A percentile compares a stretch with the other conserved stretches of the same genome.
phyloP scores from a whole-genome alignment of 2,888 invertebrate genomes.

The Barypeithes pellucidus region DNA sequence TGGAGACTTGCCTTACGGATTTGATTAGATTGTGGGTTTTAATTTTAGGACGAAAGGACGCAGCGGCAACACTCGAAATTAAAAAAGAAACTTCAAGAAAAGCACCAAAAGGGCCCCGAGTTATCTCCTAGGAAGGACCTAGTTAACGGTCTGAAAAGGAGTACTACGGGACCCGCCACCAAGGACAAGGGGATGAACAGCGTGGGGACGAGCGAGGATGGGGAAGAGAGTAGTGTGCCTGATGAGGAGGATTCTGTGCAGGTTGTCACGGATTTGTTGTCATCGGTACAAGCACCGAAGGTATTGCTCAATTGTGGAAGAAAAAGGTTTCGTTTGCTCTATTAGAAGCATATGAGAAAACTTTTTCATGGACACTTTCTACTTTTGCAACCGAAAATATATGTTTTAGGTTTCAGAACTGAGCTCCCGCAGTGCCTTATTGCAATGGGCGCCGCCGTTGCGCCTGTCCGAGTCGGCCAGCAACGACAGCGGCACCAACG shows the following conservation, averaged over 20 bases:
- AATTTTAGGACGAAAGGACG: constrained; percentile 81
- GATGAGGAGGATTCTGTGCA: constrained; percentile 83
- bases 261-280: constrained; percentile 81
- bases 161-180: constrained; percentile 24
- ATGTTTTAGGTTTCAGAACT: constrained; percentile 84
- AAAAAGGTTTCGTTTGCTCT: too few relatives aligned
- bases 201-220: constrained; percentile 85
- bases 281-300: constrained; percentile 83
- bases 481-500: constrained; percentile 71
- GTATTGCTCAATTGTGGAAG: too few relatives aligned
- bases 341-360: too few relatives aligned
- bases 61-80: constrained; percentile 85
- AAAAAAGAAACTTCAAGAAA: constrained; percentile 81
- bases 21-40: too few relatives aligned
- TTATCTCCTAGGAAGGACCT: constrained; percentile 75
- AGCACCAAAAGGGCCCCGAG: constrained; percentile 64
- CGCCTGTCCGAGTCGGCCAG: constrained; percentile 70
- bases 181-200: constrained; percentile 72
- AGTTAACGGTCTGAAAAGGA: constrained; percentile 72
- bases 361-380: too few relatives aligned
- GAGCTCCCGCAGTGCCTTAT: constrained; percentile 87
- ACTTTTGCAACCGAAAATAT: background rate
- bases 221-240: constrained; percentile 83
- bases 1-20: background rate
- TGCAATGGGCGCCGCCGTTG: constrained; percentile 84